A percentile compares a stretch with the other conserved stretches of the same genome.
Conservation (phyloP, 2,113 vertebrate species). For the Felis catus region DNA sequence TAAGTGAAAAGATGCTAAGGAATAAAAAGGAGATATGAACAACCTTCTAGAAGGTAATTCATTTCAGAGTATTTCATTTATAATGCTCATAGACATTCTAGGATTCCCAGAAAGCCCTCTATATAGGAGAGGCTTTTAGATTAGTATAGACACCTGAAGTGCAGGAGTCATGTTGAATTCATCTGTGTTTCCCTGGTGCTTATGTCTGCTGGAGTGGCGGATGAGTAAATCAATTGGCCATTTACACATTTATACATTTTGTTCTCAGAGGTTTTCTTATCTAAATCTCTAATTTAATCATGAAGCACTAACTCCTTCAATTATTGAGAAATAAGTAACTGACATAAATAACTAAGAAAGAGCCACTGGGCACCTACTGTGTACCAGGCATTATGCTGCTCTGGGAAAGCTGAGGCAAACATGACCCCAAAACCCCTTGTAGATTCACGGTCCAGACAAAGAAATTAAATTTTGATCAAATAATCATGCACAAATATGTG, state of each 20-base stretch:
- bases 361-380: background rate
- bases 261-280: background rate
- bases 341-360: background rate
- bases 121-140: background rate
- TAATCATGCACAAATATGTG: background rate
- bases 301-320: background rate
- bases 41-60: background rate
- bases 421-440: background rate
- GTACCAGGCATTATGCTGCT: background rate
- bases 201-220: background rate
- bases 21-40: background rate
- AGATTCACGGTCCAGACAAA: background rate
- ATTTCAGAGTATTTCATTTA: background rate
- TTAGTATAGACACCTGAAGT: background rate
- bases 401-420: background rate
- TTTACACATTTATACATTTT: background rate
- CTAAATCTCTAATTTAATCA: background rate
- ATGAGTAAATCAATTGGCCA: background rate
- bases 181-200: background rate
- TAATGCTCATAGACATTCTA: background rate
- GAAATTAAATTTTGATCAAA: background rate
- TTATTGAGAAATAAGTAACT: background rate
- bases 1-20: background rate
- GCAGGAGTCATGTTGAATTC: background rate
- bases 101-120: background rate